Percentiles rank a stretch among this genome's conserved stretches.
These are phyloP conservation scores for Xiphophorus maculatus DNA, from an alignment of 2,113 vertebrate species.

Conservation along the genomic window DNA sequence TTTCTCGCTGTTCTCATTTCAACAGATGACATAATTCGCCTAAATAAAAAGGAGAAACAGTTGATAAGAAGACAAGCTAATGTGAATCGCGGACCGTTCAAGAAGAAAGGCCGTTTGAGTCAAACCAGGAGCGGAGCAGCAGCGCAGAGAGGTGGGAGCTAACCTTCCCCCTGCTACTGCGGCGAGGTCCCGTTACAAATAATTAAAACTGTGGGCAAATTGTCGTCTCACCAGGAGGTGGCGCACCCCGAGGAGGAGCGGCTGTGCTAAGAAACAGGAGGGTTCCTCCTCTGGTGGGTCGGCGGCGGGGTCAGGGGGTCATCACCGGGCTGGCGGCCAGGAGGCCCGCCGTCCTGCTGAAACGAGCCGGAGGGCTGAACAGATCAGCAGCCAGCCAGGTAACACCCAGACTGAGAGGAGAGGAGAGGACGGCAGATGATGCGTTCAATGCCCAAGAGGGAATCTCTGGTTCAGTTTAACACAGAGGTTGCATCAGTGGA, in stretches of 20 bases:
- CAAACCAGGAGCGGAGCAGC: slow-evolving; percentile 78
- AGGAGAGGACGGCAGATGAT: no score
- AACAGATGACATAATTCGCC: slow-evolving; percentile 93
- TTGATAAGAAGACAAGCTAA: slow-evolving; percentile 73
- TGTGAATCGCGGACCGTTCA: slow-evolving; percentile 63
- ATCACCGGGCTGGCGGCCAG: slow-evolving; percentile 90
- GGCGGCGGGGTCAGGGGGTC: slow-evolving; percentile 86
- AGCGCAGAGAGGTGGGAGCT: slow-evolving; percentile 81
- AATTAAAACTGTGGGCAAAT: not conserved
- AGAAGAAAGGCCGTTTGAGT: slow-evolving; percentile 78
- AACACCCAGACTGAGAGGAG: not conserved
- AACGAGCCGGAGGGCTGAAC: slow-evolving; percentile 86
- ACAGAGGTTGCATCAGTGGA: no score
- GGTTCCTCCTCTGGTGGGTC: slow-evolving; percentile 68
- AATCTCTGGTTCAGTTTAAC: no score
- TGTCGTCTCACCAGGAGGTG: slow-evolving; percentile 41
- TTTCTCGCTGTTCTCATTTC: slow-evolving; percentile 8
- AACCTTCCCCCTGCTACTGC: no score
- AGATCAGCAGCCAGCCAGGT: slow-evolving; percentile 86
- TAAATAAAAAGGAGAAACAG: slow-evolving; percentile 91
- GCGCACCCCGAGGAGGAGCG: slow-evolving; percentile 77
- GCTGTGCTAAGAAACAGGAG: slow-evolving; percentile 80
- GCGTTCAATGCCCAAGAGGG: no score
- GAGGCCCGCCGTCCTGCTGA: slow-evolving; percentile 81
- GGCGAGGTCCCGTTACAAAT: not conserved